Evolutionary conservation across 2,113 vertebrate species (phyloP), one percentile per base, ranked within the genome.

Genomic region (Mungos mungo): DNA sequence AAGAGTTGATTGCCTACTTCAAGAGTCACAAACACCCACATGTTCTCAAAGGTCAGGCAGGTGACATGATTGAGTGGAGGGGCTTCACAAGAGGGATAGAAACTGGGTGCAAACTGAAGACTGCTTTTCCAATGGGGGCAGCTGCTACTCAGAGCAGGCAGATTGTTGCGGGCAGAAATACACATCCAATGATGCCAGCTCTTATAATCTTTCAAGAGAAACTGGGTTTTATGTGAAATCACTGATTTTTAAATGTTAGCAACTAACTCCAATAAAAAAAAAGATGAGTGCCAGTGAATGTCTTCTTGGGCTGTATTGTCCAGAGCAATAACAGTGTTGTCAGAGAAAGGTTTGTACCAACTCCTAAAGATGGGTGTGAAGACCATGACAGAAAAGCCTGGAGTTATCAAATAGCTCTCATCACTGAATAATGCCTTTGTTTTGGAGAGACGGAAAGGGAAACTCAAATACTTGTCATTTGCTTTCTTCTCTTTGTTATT

Each of bases 171-270:
- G 68, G 94, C 69, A 96, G 93, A 97, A 92, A 95, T 95, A 90
- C 18, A 35, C 65, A 88, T 7, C 76, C 38, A 25, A 27, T 47
- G 87, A 87, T 95, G 94, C 97, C 96, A 96, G 65, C 50, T 95
- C 84, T 95, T 91, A 57, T 23, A 90, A 83, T 84, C 92, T 97
- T 96, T 95, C 76, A 92, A 95, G 50, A 95, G 63, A 95, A 96
- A 85, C 57, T 65, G 52, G 85, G 77, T 96, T 97, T 96, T 87
- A 96, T 96, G 94, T 97, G 95, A 97, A 96, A 88, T 96, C 50
- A 91, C 57, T 97, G 84, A 92, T 95, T 98, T 98, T 95, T 93
- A 92, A 96, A 96, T 95, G 84, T 92, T 97, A 96, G 88, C 16
- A 88, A 93, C 69, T 88, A 97, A 87, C 90, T 88, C 65, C 85